Conservation (phyloP, 2,888 invertebrate genomes). For the Thalpophila matura region DNA sequence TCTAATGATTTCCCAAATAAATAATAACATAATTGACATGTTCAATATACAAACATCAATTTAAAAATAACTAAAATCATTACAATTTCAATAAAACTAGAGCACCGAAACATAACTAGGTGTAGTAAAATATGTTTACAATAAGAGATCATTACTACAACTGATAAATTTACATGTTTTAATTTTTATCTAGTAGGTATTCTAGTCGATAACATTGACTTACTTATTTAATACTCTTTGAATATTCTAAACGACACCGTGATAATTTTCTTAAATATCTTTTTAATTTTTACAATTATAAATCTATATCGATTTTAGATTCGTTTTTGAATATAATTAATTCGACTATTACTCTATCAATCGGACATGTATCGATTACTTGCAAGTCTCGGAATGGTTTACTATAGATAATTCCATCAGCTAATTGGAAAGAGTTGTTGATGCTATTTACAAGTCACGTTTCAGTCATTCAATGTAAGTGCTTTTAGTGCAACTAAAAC, state of each 20-base stretch:
- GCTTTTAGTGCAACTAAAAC: too few species aligned
- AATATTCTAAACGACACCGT: constrained; percentile 61
- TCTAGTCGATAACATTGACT: constrained; percentile 51
- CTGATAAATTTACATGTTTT: constrained; percentile 61
- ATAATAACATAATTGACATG: constrained; percentile 64
- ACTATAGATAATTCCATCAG: background rate
- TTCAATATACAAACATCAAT: constrained; percentile 53
- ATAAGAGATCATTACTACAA: constrained; percentile 66
- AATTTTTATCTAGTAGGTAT: constrained; percentile 47
- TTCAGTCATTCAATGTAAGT: background rate
- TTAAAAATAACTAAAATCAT: constrained; percentile 57
- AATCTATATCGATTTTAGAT: constrained; percentile 54
- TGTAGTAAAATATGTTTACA: constrained; percentile 68
- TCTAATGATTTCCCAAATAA: constrained; percentile 54
- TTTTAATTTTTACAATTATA: constrained; percentile 41
- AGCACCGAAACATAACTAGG: constrained; percentile 70
- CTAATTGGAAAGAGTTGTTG: background rate
- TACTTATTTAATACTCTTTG: constrained; percentile 62
- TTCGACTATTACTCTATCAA: constrained; percentile 51
- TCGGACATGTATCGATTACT: constrained; percentile 47
- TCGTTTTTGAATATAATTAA: constrained; percentile 56
- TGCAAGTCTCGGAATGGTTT: background rate
- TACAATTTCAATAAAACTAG: constrained; percentile 60
- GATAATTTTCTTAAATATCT: constrained; percentile 47
- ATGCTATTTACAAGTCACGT: constrained; percentile 3